Conservation (phyloP, 2,888 invertebrate genomes). For the Apotomis betuletana region DNA sequence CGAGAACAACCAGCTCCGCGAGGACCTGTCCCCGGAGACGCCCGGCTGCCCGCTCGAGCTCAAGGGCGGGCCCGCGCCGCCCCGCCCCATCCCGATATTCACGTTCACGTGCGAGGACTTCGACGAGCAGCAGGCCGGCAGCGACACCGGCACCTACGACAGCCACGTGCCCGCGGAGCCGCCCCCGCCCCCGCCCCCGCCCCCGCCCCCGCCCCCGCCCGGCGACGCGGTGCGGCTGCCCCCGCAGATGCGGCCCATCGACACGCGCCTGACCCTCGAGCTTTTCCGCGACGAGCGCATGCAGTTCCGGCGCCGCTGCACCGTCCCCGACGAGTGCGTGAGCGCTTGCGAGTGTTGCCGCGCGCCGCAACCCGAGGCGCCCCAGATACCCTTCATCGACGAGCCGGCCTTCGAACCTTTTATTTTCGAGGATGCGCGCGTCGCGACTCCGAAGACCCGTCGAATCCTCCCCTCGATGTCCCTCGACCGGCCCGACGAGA, state of each 20-base stretch:
- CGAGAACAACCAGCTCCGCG: conserved; percentile 70
- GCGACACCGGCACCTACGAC: conserved; percentile 52
- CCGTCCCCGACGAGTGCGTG: conserved; percentile 71
- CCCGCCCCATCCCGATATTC: conserved; percentile 71
- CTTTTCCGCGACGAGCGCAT: conserved; percentile 61
- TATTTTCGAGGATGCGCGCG: conserved; percentile 73
- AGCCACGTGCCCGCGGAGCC: conserved; percentile 53
- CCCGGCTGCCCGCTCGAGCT: conserved; percentile 71
- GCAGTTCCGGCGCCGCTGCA: conserved; percentile 65
- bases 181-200: conserved; percentile 67
- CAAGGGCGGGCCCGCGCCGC: conserved; percentile 48
- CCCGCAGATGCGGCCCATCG: conserved; percentile 74
- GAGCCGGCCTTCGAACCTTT: conserved; percentile 75
- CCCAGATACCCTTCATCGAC: conserved; percentile 77
- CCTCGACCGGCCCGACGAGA: conserved; percentile 68
- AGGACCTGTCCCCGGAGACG: conserved; percentile 72
- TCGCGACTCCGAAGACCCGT: conserved; percentile 72
- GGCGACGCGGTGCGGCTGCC: conserved; percentile 57
- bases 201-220: conserved; percentile 61
- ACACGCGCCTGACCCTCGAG: conserved; percentile 70
- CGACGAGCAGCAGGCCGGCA: conserved; percentile 61
- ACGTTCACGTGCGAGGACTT: conserved; percentile 78
- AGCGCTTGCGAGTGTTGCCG: conserved; percentile 79
- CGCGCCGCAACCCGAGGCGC: conserved; percentile 73
- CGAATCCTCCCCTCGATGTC: conserved; percentile 76